phyloP scores from a whole-genome alignment of 2,797 vertebrate species.

The Microctenopoma steveboyesi region DNA sequence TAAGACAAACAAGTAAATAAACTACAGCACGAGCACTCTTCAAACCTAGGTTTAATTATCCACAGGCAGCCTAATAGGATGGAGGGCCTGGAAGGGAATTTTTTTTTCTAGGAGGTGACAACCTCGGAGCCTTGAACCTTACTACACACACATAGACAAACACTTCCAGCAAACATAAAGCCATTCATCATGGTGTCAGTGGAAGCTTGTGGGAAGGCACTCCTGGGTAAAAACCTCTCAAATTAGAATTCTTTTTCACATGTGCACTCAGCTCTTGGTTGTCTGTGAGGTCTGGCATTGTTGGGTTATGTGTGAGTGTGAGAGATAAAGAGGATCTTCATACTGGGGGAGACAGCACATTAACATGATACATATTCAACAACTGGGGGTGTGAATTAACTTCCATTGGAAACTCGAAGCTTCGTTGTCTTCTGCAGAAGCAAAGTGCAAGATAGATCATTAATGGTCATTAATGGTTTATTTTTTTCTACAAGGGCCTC shows the following conservation, averaged over 20 bases:
- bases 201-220: constrained; percentile 44
- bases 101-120: constrained; percentile 48
- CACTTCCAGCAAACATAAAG: constrained; percentile 43
- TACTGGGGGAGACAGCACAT: not conserved
- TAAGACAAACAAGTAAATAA: constrained; percentile 70
- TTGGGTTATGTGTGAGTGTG: constrained; percentile 27
- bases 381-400: not conserved
- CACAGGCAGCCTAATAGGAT: constrained; percentile 35
- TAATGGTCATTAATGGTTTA: not conserved
- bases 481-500: not conserved
- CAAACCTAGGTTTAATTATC: constrained; percentile 72
- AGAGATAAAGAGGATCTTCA: constrained; percentile 11
- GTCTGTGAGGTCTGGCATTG: constrained; percentile 46
- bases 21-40: constrained; percentile 39
- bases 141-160: constrained; percentile 42
- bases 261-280: constrained; percentile 45
- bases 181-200: constrained; percentile 78
- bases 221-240: constrained; percentile 58
- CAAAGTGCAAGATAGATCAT: not conserved
- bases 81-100: not conserved
- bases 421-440: not conserved
- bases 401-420: not conserved
- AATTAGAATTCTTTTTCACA: constrained; percentile 70
- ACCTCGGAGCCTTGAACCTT: constrained; percentile 55
- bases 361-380: constrained; percentile 33